These are phyloP conservation scores for Onthophagus sagittarius DNA, from an alignment of 2,888 invertebrate genomes.

Conservation along the genomic window DNA sequence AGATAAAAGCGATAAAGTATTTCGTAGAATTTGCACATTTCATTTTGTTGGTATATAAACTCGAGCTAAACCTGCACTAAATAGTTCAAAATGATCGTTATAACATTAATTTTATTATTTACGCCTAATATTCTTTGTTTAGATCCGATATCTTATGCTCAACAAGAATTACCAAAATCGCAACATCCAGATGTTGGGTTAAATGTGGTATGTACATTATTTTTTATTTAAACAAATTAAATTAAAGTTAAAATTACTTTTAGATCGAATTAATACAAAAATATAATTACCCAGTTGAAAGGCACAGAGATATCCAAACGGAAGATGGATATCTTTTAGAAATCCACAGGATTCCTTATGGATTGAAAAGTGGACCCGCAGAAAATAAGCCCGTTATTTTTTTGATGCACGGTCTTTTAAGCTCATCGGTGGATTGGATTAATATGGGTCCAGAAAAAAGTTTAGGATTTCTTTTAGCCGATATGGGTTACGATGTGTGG, in stretches of 20 bases:
- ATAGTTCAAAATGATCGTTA: neutral
- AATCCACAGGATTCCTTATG: conserved; percentile 67
- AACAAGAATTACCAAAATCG: neutral
- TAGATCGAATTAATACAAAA: conserved; percentile 14
- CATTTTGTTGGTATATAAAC: too few relatives aligned
- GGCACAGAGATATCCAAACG: conserved; percentile 58
- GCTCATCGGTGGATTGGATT: conserved; percentile 71
- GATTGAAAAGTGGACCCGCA: conserved; percentile 31
- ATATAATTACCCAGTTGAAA: conserved; percentile 61
- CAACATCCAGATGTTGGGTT: conserved; percentile 23
- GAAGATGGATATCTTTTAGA: conserved; percentile 75
- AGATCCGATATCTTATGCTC: neutral
- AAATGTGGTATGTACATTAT: conserved; percentile 23
- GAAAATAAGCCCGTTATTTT: conserved; percentile 52
- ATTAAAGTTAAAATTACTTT: neutral
- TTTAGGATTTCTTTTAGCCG: conserved; percentile 57
- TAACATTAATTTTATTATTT: neutral
- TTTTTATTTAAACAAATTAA: neutral
- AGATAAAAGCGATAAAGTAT: too few relatives aligned
- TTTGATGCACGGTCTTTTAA: conserved; percentile 69
- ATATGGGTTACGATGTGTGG: conserved; percentile 76
- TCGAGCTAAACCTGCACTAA: too few relatives aligned
- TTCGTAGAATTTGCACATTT: too few relatives aligned
- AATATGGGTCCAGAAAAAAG: conserved; percentile 64
- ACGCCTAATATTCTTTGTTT: neutral